These are phyloP conservation scores for Metellina segmentata DNA, from an alignment of 2,888 invertebrate species.

Conservation along the genomic window DNA sequence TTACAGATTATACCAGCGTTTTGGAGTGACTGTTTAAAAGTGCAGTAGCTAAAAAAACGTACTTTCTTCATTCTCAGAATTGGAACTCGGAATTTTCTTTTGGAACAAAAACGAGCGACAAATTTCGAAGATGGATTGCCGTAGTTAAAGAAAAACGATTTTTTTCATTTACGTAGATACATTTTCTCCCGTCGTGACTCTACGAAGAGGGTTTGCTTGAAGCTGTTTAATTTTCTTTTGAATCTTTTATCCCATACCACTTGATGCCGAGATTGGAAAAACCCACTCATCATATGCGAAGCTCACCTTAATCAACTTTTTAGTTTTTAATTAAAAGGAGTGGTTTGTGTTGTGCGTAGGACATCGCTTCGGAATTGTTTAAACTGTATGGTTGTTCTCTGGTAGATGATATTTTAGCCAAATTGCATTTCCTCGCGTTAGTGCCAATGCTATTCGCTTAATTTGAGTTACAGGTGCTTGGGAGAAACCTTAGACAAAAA, in stretches of 20 bases:
- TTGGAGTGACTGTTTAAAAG: conserved; percentile 36
- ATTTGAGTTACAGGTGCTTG: no score
- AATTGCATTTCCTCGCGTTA: no score
- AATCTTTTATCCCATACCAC: background rate
- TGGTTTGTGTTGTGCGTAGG: background rate
- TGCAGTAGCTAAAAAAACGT: background rate
- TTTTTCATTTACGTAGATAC: conserved; percentile 47
- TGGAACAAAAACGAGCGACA: conserved; percentile 57
- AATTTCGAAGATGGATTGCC: conserved; percentile 71
- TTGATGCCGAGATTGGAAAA: background rate
- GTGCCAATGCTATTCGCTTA: no score
- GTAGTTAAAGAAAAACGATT: conserved; percentile 44
- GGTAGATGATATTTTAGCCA: no score
- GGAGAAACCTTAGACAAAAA: no score
- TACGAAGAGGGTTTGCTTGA: background rate
- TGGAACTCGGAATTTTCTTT: conserved; percentile 34
- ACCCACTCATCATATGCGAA: background rate
- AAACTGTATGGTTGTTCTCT: no score
- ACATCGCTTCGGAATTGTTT: no score
- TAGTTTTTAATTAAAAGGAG: background rate
- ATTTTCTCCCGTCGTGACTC: background rate
- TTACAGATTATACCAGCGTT: conserved; percentile 46
- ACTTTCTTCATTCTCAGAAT: conserved; percentile 23
- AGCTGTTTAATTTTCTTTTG: conserved; percentile 24
- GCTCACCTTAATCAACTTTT: background rate